phyloP scores from a whole-genome alignment of 2,888 invertebrate genomes.

The Pterostichus niger region DNA sequence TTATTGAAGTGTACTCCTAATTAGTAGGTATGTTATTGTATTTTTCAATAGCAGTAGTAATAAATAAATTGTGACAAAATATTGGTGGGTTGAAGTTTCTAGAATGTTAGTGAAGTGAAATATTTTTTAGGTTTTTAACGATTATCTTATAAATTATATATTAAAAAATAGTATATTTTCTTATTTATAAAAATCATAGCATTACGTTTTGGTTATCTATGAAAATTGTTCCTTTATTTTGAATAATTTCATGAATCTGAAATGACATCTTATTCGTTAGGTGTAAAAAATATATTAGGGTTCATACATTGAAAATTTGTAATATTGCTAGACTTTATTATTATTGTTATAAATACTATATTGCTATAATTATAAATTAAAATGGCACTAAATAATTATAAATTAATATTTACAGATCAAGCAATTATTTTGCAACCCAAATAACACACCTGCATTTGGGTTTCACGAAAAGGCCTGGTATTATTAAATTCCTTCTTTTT shows the following conservation, averaged over 20 bases:
- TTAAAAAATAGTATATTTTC: constrained; percentile 8
- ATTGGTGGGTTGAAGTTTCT: neutral
- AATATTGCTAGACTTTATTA: constrained; percentile 15
- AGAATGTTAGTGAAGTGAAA: neutral
- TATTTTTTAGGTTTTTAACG: constrained; percentile 9
- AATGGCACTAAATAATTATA: constrained; percentile 31
- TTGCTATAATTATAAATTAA: constrained; percentile 39
- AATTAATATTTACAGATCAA: constrained; percentile 40
- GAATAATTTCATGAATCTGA: neutral
- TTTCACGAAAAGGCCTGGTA: no score
- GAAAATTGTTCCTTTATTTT: neutral
- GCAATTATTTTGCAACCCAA: constrained; percentile 37
- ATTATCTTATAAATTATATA: neutral
- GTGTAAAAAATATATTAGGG: constrained; percentile 20
- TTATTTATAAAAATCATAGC: constrained; percentile 8
- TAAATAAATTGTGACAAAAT: no score
- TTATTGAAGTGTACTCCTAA: no score
- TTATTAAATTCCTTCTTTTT: no score
- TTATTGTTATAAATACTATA: constrained; percentile 31
- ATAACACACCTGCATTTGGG: constrained; percentile 12
- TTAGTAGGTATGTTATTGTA: no score
- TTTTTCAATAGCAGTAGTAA: no score
- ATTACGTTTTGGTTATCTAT: neutral
- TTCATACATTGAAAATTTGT: constrained; percentile 15
- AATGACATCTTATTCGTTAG: constrained; percentile 5